Base-by-base conservation (phyloP, 2,888 invertebrate species). In the Trichopoda pennipes region DNA sequence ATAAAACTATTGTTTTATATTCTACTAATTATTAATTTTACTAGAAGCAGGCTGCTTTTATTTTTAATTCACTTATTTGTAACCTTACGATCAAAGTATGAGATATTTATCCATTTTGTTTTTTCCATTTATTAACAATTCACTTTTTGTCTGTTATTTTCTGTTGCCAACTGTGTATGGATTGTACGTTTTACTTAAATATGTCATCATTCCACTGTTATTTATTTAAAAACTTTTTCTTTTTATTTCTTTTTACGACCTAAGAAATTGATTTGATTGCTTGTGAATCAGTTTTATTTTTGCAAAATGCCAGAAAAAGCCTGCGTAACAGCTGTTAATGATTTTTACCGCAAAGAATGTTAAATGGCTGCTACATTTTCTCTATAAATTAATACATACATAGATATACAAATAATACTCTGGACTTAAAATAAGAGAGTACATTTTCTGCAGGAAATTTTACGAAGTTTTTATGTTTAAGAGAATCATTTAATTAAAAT, bases 201-300 rank as follows among this genome's bases (percentile, higher is more conserved):
- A 28, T 17, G 2, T n/a, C 60, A n/a, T 44, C 28, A 19, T 66
- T 69, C 12, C n/a, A 35, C 60, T 61, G 28, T 75, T 53, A 47
- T 78, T 55, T 32, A 21, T n/a, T 69, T 77, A 64, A 44, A n/a
- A 81, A 77, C 73, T 77, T 81, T 81, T 78, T 73, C 77, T 81
- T 81, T 77, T 73, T 32, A 47, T 66, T 68, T 80, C 19, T 3
- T 70, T 58, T 74, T 49, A 61, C 68, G 51, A 32, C n/a, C 32
- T 63, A 63, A 51, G 44, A 49, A 23, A 55, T 2, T 42, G 66
- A 12, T 60, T 56, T 64, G 23, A 28, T 69, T 70, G 58, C 38
- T 38, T 60, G 60, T 44, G 12, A 3, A 16, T 44, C 49, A 14
- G 12, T 19, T n/a, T 38, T 21, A 44, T 42, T 56, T 47, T 38